Base-by-base conservation (phyloP, 35 echinoderm and acorn worm species). In the Heliocidaris tuberculata region DNA sequence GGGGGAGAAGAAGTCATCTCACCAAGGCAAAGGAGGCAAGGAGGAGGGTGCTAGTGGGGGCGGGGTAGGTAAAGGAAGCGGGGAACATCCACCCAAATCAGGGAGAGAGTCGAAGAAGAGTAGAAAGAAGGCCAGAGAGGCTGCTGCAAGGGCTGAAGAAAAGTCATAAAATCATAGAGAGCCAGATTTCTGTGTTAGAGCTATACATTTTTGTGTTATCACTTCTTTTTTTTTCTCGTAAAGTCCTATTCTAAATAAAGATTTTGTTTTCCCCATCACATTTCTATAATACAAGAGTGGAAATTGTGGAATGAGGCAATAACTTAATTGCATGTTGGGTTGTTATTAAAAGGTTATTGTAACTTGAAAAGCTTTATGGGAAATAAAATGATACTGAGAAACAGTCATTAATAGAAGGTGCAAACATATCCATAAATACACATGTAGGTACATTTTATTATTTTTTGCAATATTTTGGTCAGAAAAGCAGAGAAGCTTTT, bases 81-180 rank as follows among this genome's bases (percentile, higher is more conserved):
- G 94, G 29, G 94, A 86, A 21, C 85, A 92, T 17, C 95, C 94
- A 47, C 93, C 85, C 27, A 95, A 96, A 42, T 89, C 96, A 27
- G 96, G 95, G 8, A 94, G 96, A 90, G 94, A 96, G 54, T 96
- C 95, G 30, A 96, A 94, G 31, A 93, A 93, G 50, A 92, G 95
- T 48, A 90, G 95, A 85, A 97, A 94, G 94, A 97, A 97, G 78
- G 94, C 88, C 17, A 95, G 95, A 31, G 94, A 97, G 32, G 91
- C 93, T 9, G 95, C 93, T 15, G 93, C 93, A 2, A 94, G 29
- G 32, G 52, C 92, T 21, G 95, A 96, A 49, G 93, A 96, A 29
- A 94, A 89, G 48, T 88, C 93, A 30, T 48, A 31, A 19, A 93
- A 96, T 0, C 0, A 59, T 47, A 93, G 50, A n/a, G 17, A 5